These are phyloP conservation scores for Protosalanx chinensis DNA, from an alignment of 2,797 vertebrate genomes.

Conservation along the genomic window DNA sequence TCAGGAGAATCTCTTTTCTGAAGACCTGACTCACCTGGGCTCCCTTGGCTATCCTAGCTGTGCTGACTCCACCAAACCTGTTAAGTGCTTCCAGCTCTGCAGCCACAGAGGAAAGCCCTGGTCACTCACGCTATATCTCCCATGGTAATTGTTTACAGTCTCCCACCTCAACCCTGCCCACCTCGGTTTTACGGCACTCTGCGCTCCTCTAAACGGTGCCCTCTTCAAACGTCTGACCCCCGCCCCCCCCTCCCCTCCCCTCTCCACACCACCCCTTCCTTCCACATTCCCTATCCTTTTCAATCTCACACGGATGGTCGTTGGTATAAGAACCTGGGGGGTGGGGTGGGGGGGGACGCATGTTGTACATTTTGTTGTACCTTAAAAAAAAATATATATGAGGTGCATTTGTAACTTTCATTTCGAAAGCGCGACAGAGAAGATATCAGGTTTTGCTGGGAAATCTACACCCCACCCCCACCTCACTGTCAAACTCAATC, in stretches of 20 bases:
- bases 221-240: conserved; percentile 17
- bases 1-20: background rate
- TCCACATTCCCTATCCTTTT: conserved; percentile 10
- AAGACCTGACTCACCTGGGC: background rate
- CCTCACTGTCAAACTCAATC: too few species aligned
- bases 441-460: too few species aligned
- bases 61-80: conserved; percentile 1
- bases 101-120: conserved; percentile 16
- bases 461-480: too few species aligned
- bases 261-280: background rate
- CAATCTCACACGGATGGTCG: background rate
- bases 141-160: conserved; percentile 32
- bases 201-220: conserved; percentile 21
- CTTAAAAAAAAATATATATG: too few species aligned
- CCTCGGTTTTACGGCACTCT: conserved; percentile 12
- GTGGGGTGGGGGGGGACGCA: too few species aligned
- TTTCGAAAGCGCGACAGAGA: too few species aligned
- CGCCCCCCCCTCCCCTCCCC: background rate
- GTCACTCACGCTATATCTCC: conserved; percentile 30
- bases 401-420: too few species aligned
- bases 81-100: conserved; percentile 23
- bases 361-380: too few species aligned
- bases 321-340: too few species aligned
- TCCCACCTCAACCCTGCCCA: conserved; percentile 1
- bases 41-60: background rate